These are phyloP conservation scores for Leucophenga maculata DNA, from an alignment of 2,888 invertebrate genomes.

Conservation along the genomic window DNA sequence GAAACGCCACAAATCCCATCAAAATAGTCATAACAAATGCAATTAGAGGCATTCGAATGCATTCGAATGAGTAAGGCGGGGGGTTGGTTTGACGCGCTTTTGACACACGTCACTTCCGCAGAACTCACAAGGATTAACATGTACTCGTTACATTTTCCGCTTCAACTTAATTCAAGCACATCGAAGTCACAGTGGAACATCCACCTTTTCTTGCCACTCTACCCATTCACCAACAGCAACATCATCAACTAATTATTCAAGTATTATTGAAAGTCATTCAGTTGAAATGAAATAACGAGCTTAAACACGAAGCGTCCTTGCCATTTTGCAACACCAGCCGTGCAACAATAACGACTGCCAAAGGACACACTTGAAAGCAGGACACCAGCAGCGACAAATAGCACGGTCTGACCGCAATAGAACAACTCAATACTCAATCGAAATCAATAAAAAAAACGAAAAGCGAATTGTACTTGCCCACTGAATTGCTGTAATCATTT, in stretches of 20 bases:
- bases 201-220: no score
- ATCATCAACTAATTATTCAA: slow-evolving; percentile 66
- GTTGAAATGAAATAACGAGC: slow-evolving; percentile 61
- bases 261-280: slow-evolving; percentile 67
- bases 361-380: slow-evolving; percentile 16
- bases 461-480: slow-evolving; percentile 26
- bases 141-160: slow-evolving; percentile 25
- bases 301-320: no score
- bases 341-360: slow-evolving; percentile 39
- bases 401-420: slow-evolving; percentile 8
- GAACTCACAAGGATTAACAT: neutral
- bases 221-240: slow-evolving; percentile 38
- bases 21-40: slow-evolving; percentile 21
- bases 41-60: slow-evolving; percentile 5
- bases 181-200: slow-evolving; percentile 1
- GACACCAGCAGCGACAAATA: neutral
- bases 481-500: slow-evolving; percentile 36
- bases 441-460: neutral
- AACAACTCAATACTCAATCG: neutral
- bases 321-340: slow-evolving; percentile 42
- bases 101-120: slow-evolving; percentile 18
- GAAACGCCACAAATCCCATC: slow-evolving; percentile 20
- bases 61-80: neutral
- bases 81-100: slow-evolving; percentile 17
- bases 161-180: slow-evolving; percentile 30